Conservation (phyloP, 2,797 vertebrate genomes). For the Oceanodroma leucorhoa region DNA sequence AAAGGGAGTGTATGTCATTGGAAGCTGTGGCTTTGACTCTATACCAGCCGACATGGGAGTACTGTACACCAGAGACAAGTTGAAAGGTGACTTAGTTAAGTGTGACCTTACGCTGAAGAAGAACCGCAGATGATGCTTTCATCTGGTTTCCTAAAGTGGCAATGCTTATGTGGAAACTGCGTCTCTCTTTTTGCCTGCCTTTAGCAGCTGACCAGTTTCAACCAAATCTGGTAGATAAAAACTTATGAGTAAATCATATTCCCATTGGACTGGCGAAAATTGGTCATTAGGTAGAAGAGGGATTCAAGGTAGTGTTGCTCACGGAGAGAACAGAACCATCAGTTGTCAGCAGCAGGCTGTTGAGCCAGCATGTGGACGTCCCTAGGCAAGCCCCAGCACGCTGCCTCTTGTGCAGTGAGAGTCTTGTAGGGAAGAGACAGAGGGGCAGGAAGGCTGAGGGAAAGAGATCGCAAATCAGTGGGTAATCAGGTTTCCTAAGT, state of each 20-base stretch:
- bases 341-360: not conserved
- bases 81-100: constrained; percentile 82
- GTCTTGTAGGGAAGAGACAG: not conserved
- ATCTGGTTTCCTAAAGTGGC: not conserved
- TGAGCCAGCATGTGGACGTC: accelerated
- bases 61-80: constrained; percentile 89
- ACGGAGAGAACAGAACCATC: not conserved
- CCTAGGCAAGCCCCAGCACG: not conserved
- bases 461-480: not conserved
- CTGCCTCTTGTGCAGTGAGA: not conserved
- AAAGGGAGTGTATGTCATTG: constrained; percentile 89
- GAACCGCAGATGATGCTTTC: not conserved
- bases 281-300: not conserved
- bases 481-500: not conserved
- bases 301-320: accelerated
- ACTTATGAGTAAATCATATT: not conserved
- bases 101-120: not conserved
- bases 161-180: accelerated
- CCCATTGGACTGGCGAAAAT: not conserved
- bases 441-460: not conserved
- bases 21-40: constrained; percentile 96
- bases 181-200: not conserved
- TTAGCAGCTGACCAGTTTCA: not conserved
- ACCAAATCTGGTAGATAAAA: not conserved
- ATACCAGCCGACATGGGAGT: constrained; percentile 95